These are phyloP conservation scores for Ophiothrix spiculata DNA, from an alignment of 35 echinoderm and acorn worm genomes.

Conservation along the genomic window DNA sequence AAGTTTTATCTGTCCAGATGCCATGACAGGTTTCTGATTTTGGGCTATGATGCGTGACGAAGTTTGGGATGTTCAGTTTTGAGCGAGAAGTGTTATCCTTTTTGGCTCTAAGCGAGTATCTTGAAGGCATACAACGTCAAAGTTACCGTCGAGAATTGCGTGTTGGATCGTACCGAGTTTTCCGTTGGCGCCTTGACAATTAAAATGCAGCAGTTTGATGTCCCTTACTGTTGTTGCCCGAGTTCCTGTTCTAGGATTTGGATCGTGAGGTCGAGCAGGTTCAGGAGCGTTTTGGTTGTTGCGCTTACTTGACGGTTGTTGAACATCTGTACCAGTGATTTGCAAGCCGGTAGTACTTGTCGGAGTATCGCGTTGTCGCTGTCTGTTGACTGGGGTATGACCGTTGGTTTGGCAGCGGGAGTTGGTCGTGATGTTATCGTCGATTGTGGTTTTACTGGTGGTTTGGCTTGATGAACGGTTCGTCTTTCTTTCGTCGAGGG, in stretches of 20 bases:
- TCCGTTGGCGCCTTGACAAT: neutral
- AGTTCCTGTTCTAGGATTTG: neutral
- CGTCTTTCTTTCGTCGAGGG: no score
- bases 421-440: no score
- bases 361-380: neutral
- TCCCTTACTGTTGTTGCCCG: slow-evolving; percentile 5
- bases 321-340: neutral
- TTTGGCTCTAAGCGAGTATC: slow-evolving; percentile 7
- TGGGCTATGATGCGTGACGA: neutral
- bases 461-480: no score
- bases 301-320: neutral
- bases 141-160: neutral
- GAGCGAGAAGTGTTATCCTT: neutral
- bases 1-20: slow-evolving; percentile 1
- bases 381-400: no score
- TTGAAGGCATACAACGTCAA: slow-evolving; percentile 6
- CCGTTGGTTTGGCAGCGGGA: no score
- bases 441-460: no score
- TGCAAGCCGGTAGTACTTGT: neutral
- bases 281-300: neutral
- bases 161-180: neutral
- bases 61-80: neutral
- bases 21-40: neutral
- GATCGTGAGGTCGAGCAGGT: neutral
- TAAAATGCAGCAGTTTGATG: slow-evolving; percentile 6